A percentile compares a stretch with the other conserved stretches of the same genome.
Conservation (phyloP, 2,797 vertebrate genomes). For the Melanotaenia nigrans region DNA sequence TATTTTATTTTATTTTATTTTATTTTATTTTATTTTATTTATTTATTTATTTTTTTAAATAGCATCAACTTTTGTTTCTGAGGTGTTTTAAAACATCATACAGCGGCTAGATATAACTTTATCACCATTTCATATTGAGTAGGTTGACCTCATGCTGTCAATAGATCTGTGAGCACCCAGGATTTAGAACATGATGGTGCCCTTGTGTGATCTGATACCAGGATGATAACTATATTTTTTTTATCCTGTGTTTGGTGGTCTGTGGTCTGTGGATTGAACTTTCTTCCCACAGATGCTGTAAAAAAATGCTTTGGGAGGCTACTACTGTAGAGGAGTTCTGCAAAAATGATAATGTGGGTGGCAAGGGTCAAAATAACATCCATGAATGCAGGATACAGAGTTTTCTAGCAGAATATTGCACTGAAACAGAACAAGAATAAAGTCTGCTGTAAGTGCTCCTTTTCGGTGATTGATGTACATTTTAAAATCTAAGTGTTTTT, state of each 20-base stretch:
- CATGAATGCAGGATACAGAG: too few relatives aligned
- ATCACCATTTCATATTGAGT: not conserved
- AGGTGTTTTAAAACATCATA: not conserved
- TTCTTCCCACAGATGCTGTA: not conserved
- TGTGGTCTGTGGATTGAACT: not conserved
- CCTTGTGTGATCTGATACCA: not conserved
- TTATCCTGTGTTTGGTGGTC: not conserved
- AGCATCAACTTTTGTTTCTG: not conserved
- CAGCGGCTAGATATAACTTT: not conserved
- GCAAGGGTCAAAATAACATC: too few relatives aligned
- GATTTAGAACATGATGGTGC: not conserved
- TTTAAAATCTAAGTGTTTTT: too few relatives aligned
- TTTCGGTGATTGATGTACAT: too few relatives aligned
- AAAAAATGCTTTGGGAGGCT: not conserved
- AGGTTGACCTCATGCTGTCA: not conserved
- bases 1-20: too few relatives aligned
- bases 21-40: too few relatives aligned
- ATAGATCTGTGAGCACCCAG: not conserved
- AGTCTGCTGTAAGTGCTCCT: too few relatives aligned
- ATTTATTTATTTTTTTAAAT: too few relatives aligned
- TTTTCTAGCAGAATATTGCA: too few relatives aligned
- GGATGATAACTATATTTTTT: not conserved
- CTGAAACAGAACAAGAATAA: too few relatives aligned
- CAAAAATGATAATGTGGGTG: too few relatives aligned
- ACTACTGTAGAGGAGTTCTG: too few relatives aligned